Conservation (phyloP, 2,888 invertebrate species). For the Andrena camellia region DNA sequence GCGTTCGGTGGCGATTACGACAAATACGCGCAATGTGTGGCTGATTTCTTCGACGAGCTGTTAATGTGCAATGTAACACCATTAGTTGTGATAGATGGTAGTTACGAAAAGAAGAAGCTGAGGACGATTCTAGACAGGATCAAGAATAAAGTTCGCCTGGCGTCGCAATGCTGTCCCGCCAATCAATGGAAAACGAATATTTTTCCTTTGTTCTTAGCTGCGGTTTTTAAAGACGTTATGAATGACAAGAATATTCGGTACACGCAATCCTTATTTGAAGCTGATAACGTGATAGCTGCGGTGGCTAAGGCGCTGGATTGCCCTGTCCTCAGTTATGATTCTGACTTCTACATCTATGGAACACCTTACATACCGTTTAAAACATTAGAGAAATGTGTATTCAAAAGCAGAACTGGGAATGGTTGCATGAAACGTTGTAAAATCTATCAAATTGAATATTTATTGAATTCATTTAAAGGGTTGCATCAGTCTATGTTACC, state of each 20-base stretch:
- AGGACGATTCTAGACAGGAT: conserved; percentile 88
- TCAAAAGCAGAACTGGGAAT: conserved; percentile 65
- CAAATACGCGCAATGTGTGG: conserved; percentile 88
- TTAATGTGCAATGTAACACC: conserved; percentile 90
- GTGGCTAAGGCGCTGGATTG: conserved; percentile 92
- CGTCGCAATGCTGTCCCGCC: conserved; percentile 86
- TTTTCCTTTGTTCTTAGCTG: conserved; percentile 91
- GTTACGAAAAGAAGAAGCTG: conserved; percentile 90
- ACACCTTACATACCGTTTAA: conserved; percentile 93
- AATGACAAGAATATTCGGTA: conserved; percentile 88
- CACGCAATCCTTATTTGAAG: conserved; percentile 94
- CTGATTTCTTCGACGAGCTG: conserved; percentile 90
- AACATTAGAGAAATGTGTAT: conserved; percentile 87
- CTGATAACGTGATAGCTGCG: conserved; percentile 94
- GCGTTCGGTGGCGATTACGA: conserved; percentile 96
- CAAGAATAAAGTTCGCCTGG: conserved; percentile 87
- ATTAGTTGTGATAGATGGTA: conserved; percentile 93
- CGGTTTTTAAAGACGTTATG: conserved; percentile 91
- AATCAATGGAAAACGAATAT: conserved; percentile 86
- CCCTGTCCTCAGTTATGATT: conserved; percentile 96
- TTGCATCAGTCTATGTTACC: conserved; percentile 90
- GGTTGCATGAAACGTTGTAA: conserved; percentile 88
- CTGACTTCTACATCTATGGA: conserved; percentile 97
- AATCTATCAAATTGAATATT: conserved; percentile 90
- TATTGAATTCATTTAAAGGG: conserved; percentile 89